phyloP scores from a whole-genome alignment of 2,797 vertebrate genomes.

The Argya squamiceps region DNA sequence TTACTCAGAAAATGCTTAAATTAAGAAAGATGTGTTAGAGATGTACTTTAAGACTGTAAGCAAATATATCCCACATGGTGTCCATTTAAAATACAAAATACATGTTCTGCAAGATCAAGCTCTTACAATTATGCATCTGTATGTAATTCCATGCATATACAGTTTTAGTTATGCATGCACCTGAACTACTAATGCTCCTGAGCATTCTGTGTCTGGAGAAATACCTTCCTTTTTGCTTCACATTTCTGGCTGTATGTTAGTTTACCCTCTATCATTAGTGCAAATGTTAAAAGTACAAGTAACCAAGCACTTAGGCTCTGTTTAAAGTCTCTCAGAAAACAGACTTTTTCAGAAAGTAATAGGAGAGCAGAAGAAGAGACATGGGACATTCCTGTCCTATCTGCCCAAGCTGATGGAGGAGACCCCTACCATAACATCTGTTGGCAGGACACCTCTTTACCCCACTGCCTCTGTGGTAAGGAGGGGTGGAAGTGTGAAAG shows the following conservation, averaged over 20 bases:
- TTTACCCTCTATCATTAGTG: background rate
- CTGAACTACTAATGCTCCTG: background rate
- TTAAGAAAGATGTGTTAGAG: background rate
- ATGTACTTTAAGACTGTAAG: background rate
- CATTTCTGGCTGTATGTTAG: background rate
- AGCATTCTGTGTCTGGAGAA: background rate
- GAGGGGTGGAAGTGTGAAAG: background rate
- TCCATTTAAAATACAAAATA: background rate
- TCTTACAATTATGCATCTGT: background rate
- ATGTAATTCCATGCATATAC: background rate
- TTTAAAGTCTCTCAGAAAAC: background rate
- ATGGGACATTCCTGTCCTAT: background rate
- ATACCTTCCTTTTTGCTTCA: background rate
- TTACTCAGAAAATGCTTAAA: background rate
- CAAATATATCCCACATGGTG: background rate
- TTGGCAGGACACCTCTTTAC: background rate
- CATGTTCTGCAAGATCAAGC: background rate
- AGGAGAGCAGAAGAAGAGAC: background rate
- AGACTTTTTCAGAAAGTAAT: background rate
- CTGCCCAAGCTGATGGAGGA: background rate
- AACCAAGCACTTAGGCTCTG: background rate
- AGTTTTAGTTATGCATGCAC: background rate
- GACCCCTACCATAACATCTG: background rate
- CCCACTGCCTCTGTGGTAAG: background rate
- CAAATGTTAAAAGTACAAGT: background rate